These are phyloP conservation scores for Reticulitermes lucifugus DNA, from an alignment of 2,888 invertebrate species.

Conservation along the genomic window DNA sequence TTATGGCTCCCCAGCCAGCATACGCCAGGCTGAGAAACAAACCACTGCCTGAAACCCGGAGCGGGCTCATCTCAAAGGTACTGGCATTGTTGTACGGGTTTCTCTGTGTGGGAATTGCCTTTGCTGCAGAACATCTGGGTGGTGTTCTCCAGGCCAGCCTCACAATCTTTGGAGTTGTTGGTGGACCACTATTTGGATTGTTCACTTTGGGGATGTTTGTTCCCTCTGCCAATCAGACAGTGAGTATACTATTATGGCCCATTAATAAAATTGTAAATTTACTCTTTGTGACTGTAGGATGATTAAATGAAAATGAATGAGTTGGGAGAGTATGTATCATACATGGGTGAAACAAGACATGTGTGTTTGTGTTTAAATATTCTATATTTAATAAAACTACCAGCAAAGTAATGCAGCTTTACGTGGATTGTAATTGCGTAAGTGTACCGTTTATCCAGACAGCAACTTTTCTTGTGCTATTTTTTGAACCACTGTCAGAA, in stretches of 20 bases:
- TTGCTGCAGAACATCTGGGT: slow-evolving; percentile 83
- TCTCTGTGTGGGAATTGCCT: slow-evolving; percentile 83
- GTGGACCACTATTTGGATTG: slow-evolving; percentile 87
- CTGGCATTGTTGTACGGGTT: slow-evolving; percentile 80
- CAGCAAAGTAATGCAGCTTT: too few species aligned
- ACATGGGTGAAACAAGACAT: not conserved
- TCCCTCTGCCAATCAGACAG: slow-evolving; percentile 77
- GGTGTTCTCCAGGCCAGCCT: slow-evolving; percentile 89
- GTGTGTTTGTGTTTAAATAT: too few species aligned
- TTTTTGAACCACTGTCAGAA: too few species aligned
- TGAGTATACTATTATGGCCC: slow-evolving; percentile 59
- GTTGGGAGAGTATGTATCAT: too few species aligned
- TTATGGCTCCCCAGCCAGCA: slow-evolving; percentile 56
- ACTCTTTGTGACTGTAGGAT: too few species aligned
- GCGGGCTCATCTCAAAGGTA: slow-evolving; percentile 56
- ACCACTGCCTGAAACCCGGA: slow-evolving; percentile 47
- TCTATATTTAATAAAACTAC: too few species aligned
- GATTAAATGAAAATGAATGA: too few species aligned
- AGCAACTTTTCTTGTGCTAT: too few species aligned
- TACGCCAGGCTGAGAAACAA: slow-evolving; percentile 54
- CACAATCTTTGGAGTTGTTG: slow-evolving; percentile 88
- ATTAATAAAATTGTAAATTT: not conserved
- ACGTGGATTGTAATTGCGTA: too few species aligned
- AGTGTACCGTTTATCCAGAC: too few species aligned
- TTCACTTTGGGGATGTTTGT: slow-evolving; percentile 90